Base-by-base conservation (phyloP, 2,888 invertebrate genomes). In the Drosophila silvestris region DNA sequence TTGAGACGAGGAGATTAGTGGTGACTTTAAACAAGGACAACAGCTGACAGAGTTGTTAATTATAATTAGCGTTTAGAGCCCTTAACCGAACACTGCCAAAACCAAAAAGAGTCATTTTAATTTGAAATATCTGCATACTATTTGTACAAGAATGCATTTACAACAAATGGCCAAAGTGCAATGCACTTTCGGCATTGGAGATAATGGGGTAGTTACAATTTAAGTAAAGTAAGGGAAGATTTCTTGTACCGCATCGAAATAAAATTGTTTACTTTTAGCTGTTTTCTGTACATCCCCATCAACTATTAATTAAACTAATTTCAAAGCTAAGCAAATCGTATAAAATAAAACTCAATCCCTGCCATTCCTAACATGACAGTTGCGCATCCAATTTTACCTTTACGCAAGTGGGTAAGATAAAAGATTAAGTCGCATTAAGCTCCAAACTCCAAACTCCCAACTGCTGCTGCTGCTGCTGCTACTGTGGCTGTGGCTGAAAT, bases 401-500 rank as follows among this genome's bases (percentile, higher is more conserved):
- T 1, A 22, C 12, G 47, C 47, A 47, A 26, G 47, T 47, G 47
- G 47, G 9, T 47, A 26, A 47, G 26, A 26, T 47, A 47, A 16
- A 26, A 67, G 52, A 66, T 68, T 77, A 78, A 79, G 62, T 26
- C 9, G 47, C 16, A 47, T 47, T 47, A 26, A 26, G 26, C 26
- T 16, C 1, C 26, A 44, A 44, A 3, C 22, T 44, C 1, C 22
- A 5, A 44, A 44, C 22, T 44, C 41, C 32, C 3, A 68, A 39
- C 53, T 47, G 14, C 44, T 41, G n/a, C 28, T 67, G 63, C n/a
- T 14, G 26, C 16, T 16, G 26, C 50, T 47, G 47, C 22, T 62
- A 56, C 19, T 39, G 22, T 26, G 14, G 35, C 30, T 39, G 37
- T 12, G 16, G 56, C 56, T 39, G 56, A 44, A 70, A 59, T 47